Conservation (phyloP, 2,113 vertebrate species). For the Jacana jacana region DNA sequence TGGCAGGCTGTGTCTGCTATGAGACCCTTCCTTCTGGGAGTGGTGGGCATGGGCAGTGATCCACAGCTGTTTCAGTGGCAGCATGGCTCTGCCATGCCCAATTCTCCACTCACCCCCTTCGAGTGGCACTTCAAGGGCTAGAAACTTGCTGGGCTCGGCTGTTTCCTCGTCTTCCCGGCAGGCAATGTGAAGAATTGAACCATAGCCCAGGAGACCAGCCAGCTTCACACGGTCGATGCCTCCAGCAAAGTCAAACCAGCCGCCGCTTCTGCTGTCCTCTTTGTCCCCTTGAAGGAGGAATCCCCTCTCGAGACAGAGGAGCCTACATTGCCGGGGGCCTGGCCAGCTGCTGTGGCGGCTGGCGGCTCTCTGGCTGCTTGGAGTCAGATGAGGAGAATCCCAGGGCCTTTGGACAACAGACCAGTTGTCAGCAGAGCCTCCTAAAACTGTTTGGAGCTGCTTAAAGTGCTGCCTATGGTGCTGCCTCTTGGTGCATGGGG, state of each 20-base stretch:
- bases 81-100: background rate
- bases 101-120: background rate
- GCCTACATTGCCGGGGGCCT: slow-evolving; percentile 31
- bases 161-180: background rate
- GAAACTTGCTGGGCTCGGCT: slow-evolving; percentile 51
- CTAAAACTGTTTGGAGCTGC: background rate
- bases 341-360: background rate
- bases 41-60: fast-evolving
- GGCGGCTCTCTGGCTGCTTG: background rate
- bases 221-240: slow-evolving; percentile 35
- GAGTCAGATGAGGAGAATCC: background rate
- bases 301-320: background rate
- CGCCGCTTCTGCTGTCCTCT: slow-evolving; percentile 21
- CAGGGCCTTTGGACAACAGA: background rate
- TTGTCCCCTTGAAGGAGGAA: slow-evolving; percentile 60
- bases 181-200: slow-evolving; percentile 27
- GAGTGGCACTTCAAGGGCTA: slow-evolving; percentile 25
- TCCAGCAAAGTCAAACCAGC: slow-evolving; percentile 65
- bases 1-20: background rate
- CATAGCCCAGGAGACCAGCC: slow-evolving; percentile 55
- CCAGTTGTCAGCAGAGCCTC: background rate
- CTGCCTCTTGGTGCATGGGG: background rate
- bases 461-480: background rate
- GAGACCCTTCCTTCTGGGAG: background rate
- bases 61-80: background rate